Conservation (phyloP, 1,140 invertebrate species). For the Drosophila equinoxialis region DNA sequence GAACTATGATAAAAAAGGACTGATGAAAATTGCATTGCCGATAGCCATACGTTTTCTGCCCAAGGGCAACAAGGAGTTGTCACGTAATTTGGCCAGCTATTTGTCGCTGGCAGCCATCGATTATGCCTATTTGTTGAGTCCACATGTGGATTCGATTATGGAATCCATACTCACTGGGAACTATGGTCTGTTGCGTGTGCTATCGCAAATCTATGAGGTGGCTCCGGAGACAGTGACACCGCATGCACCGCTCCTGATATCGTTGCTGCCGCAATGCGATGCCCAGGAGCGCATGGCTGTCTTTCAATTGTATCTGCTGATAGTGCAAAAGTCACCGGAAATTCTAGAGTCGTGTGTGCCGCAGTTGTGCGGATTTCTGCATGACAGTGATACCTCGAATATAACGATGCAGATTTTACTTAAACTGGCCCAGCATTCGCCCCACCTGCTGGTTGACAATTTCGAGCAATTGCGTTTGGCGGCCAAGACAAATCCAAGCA, state of each 20-base stretch:
- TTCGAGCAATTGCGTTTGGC: constrained; percentile 87
- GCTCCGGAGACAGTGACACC: constrained; percentile 93
- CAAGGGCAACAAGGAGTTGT: constrained; percentile 94
- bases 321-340: constrained; percentile 90
- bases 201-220: constrained; percentile 94
- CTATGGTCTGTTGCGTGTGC: constrained; percentile 91
- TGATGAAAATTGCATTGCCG: constrained; percentile 95
- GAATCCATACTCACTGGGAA: constrained; percentile 93
- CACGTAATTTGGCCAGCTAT: constrained; percentile 95
- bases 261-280: constrained; percentile 91
- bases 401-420: constrained; percentile 90
- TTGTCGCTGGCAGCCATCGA: constrained; percentile 96
- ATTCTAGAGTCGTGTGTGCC: constrained; percentile 73
- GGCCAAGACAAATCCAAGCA: constrained; percentile 87
- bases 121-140: constrained; percentile 92
- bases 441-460: constrained; percentile 88
- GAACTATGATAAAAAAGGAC: constrained; percentile 93
- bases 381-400: constrained; percentile 84
- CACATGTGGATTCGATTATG: constrained; percentile 94
- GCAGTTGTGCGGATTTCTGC: constrained; percentile 71
- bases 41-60: constrained; percentile 95
- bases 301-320: constrained; percentile 90
- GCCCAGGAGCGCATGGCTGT: constrained; percentile 92
- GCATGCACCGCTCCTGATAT: constrained; percentile 91
- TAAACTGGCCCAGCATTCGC: constrained; percentile 88